phyloP scores from a whole-genome alignment of 2,113 vertebrate genomes.

The Antechinus flavipes region DNA sequence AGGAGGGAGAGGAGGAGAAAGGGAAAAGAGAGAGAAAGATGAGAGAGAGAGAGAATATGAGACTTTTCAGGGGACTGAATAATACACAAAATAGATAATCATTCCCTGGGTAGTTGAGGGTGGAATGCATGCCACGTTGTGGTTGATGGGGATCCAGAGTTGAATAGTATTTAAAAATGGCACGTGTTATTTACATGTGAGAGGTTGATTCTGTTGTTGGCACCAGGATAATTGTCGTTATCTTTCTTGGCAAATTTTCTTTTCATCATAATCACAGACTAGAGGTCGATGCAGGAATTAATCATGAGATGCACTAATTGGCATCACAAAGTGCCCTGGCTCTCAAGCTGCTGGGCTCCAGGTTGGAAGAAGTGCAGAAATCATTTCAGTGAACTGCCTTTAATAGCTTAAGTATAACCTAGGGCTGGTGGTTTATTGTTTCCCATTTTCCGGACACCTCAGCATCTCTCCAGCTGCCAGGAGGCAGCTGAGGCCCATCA shows the following conservation, averaged over 20 bases:
- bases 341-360: not conserved
- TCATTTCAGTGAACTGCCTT: not conserved
- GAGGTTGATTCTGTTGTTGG: slow-evolving; percentile 1
- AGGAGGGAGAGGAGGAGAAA: not conserved
- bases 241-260: not conserved
- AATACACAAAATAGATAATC: not conserved
- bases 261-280: slow-evolving; percentile 2
- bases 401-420: not conserved
- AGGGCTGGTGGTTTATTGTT: not conserved
- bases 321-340: not conserved
- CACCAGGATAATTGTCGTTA: slow-evolving; percentile 1
- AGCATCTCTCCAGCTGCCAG: not conserved
- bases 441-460: not conserved
- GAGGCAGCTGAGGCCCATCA: not conserved
- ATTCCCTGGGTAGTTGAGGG: not conserved
- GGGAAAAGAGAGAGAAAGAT: not conserved
- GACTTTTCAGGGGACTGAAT: not conserved
- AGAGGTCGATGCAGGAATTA: not conserved
- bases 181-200: slow-evolving; percentile 5
- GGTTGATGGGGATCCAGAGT: not conserved
- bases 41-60: too few relatives aligned
- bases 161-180: slow-evolving; percentile 6
- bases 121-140: not conserved
- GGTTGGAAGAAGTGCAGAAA: not conserved
- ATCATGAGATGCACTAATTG: not conserved